These are phyloP conservation scores for Epistrophe grossulariae DNA, from an alignment of 2,888 invertebrate species.

Conservation along the genomic window DNA sequence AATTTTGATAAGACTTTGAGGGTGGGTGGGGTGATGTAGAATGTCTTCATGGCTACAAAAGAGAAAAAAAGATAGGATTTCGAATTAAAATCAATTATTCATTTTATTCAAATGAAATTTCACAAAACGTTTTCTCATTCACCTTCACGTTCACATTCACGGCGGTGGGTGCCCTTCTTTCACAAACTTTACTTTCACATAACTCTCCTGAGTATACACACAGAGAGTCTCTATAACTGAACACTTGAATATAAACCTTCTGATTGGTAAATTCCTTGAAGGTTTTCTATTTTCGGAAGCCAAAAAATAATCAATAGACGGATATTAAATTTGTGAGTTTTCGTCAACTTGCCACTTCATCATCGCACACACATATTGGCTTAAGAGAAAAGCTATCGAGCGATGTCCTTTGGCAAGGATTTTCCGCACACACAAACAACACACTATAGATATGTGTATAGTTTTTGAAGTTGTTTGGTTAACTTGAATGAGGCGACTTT, in stretches of 20 bases:
- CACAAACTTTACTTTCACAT: background rate
- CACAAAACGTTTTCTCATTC: slow-evolving; percentile 31
- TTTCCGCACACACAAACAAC: slow-evolving; percentile 15
- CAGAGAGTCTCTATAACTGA: background rate
- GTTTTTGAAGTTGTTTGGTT: slow-evolving; percentile 44
- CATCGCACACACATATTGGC: slow-evolving; percentile 39
- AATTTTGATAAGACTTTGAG: background rate
- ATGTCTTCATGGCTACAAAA: background rate
- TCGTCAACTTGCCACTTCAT: slow-evolving; percentile 53
- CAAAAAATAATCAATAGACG: slow-evolving; percentile 59
- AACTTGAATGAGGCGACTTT: slow-evolving; percentile 31
- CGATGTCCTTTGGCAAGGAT: slow-evolving; percentile 35
- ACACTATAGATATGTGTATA: background rate
- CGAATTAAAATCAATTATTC: slow-evolving; percentile 73
- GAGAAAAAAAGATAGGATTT: slow-evolving; percentile 17
- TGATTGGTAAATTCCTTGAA: slow-evolving; percentile 25
- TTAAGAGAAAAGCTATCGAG: slow-evolving; percentile 32
- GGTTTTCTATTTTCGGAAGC: slow-evolving; percentile 13
- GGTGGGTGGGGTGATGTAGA: background rate
- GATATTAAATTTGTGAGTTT: slow-evolving; percentile 68
- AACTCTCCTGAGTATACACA: background rate
- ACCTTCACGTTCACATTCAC: background rate
- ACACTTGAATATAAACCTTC: background rate
- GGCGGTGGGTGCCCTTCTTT: background rate
- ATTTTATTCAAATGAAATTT: slow-evolving; percentile 73